These are phyloP conservation scores for Aphodius sticticus DNA, from an alignment of 2,888 invertebrate genomes.

Conservation along the genomic window DNA sequence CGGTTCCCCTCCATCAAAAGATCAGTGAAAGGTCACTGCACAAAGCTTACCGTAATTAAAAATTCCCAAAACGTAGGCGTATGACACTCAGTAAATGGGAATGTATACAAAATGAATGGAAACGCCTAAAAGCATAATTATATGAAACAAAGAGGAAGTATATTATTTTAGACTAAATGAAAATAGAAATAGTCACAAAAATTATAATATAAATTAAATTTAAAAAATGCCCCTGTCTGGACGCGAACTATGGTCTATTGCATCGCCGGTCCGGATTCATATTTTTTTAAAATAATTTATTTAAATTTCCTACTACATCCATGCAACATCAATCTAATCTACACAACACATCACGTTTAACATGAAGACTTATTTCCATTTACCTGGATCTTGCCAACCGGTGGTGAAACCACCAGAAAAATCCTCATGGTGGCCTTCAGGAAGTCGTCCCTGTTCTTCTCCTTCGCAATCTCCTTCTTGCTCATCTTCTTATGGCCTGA, in stretches of 20 bases:
- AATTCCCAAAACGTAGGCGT: background rate
- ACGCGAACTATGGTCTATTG: background rate
- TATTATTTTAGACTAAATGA: no score
- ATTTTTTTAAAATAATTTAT: background rate
- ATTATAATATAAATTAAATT: background rate
- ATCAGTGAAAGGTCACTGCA: background rate
- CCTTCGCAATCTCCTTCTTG: constrained; percentile 39
- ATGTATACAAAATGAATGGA: background rate
- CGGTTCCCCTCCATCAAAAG: background rate
- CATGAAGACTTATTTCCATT: constrained; percentile 26
- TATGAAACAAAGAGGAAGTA: no score
- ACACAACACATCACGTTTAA: background rate
- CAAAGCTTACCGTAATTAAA: background rate
- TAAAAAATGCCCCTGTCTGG: background rate
- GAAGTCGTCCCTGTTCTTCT: constrained; percentile 69
- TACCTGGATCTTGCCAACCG: constrained; percentile 68
- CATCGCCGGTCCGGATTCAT: background rate
- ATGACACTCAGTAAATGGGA: background rate
- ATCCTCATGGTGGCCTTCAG: constrained; percentile 78
- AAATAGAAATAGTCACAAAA: background rate
- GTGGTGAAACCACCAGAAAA: constrained; percentile 76
- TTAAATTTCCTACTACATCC: constrained; percentile 7
- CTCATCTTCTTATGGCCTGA: constrained; percentile 32
- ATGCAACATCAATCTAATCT: constrained; percentile 21
- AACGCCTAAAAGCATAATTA: no score